Base-by-base conservation (phyloP, 2,113 vertebrate genomes). In the Fulica atra region DNA sequence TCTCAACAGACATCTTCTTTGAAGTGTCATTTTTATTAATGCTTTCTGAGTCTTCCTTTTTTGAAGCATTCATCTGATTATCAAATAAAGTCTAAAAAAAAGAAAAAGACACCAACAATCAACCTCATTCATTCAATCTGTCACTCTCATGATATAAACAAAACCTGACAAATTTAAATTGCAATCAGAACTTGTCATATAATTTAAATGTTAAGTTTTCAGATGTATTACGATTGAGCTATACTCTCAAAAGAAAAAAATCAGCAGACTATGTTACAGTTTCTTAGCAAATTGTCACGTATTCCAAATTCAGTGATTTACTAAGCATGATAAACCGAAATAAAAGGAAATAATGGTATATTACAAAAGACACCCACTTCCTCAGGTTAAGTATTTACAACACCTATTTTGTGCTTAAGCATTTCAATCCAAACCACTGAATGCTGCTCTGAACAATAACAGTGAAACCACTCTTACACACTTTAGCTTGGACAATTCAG, bases 1-100 rank as follows among this genome's bases (percentile, higher is more conserved):
- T 98, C 97, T 99, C 99, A 89, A 99, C 99, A 72, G 99, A 99
- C 98, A 99, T 84, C 96, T 99, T 99, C 97, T 99, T 99, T 92
- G 99, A 98, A 93, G 97, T 89, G 25, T 98, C 98, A 97, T 99
- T 99, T 98, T 98, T 99, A 92, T 98, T 98, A 96, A 97, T 95
- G 76, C 96, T 98, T 77, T 99, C 99, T 10, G 98, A 97, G 68
- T 99, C 99, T 97, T 99, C 99, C 97, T 99, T 99, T 97, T 98
- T 98, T 89, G 97, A 94, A 96, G 96, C 98, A 97, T 97, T 98
- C 94, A 98, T 99, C 97, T 98, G 98, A 96, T 96, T 98, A 97
- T 99, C 98, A 98, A 99, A 99, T 97, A 99, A 98, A 76, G 98
- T 99, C 98, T 99, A 92, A 91, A 97, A 97, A 89, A 61, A 81